Base-by-base conservation (phyloP, 2,113 vertebrate genomes). In the Redunca redunca region DNA sequence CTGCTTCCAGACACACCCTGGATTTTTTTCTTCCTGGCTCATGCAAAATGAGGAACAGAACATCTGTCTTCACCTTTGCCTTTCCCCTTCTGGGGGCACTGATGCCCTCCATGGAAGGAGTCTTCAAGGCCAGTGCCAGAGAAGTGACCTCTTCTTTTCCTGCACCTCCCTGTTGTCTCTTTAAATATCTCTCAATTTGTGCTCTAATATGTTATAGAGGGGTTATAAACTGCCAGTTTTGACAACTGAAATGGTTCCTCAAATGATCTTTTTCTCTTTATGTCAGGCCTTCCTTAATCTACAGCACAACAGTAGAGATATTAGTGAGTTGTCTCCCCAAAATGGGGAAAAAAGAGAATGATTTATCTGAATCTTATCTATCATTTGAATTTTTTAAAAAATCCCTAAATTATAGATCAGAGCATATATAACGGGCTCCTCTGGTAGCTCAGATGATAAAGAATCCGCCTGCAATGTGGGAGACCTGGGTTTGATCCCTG, bases 211-310 rank as follows among this genome's bases (percentile, higher is more conserved):
- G 89, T 83, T 91, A n/a, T 36, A 89, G 78, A 96, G 58, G 46
- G 16, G 40, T 93, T 36, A 95, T 8, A 84, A 62, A 28, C 11
- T 92, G 15, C 48, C 74, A 96, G 30, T 40, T 83, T 13, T 94
- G 36, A 94, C n/a, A 13, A 94, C 6, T 71, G 80, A 87, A 71
- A 86, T 10, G 36, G 57, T 91, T 91, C 25, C 36, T 57, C 55
- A 94, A 81, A 85, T 53, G 53, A 85, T 62, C 50, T 4, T 8
- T 60, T 95, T 83, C 85, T 80, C 55, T 96, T 91, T 90, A 43
- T 90, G 36, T 60, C 94, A 94, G 60, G 26, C 8, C 19, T 90
- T 83, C 52, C 40, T 57, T 94, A 91, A 95, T 87, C 78, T 82
- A 87, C 9, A 90, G 50, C n/a, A 96, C 91, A 91, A 71, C n/a